Percentiles rank a stretch among this genome's conserved stretches.
Evolutionary conservation across 1,140 invertebrate genomes (phyloP).

Genomic region (Ptiloglossa arizonensis): DNA sequence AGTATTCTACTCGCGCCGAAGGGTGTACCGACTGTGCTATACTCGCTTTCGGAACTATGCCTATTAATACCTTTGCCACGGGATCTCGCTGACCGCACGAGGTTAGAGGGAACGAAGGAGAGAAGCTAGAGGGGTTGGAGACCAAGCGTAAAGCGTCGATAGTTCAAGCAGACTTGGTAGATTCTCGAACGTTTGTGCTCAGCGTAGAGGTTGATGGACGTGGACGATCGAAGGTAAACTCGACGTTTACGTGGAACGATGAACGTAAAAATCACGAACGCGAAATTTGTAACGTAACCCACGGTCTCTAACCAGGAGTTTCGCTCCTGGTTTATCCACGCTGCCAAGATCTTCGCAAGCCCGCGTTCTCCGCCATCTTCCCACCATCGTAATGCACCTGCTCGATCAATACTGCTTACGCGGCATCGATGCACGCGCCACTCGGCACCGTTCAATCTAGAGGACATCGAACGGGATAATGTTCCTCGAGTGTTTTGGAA

Average conservation of each 20-base stretch:
- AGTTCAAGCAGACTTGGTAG: slow-evolving; percentile 16
- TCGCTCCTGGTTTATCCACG: slow-evolving; percentile 41
- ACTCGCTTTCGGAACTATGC: slow-evolving; percentile 48
- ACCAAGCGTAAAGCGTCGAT: slow-evolving; percentile 39
- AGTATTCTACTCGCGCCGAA: slow-evolving; percentile 14
- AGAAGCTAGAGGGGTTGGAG: slow-evolving; percentile 21
- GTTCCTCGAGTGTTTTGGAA: slow-evolving; percentile 20
- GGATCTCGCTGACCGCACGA: slow-evolving; percentile 28
- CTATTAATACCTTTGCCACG: slow-evolving; percentile 42
- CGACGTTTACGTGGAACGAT: background rate
- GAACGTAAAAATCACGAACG: slow-evolving; percentile 42
- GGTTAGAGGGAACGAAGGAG: slow-evolving; percentile 19
- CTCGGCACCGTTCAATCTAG: slow-evolving; percentile 57
- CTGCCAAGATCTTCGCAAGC: slow-evolving; percentile 65
- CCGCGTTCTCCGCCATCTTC: slow-evolving; percentile 58
- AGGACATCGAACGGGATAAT: slow-evolving; percentile 23
- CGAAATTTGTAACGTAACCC: slow-evolving; percentile 66
- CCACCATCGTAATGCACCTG: slow-evolving; percentile 66
- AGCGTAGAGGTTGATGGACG: background rate
- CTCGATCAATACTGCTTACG: slow-evolving; percentile 74
- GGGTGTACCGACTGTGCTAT: background rate
- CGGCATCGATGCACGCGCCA: slow-evolving; percentile 65
- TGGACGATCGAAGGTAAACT: background rate
- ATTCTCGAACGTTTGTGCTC: slow-evolving; percentile 2
- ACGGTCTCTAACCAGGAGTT: slow-evolving; percentile 43